phyloP scores from a whole-genome alignment of 2,113 vertebrate genomes.

The Microtus montanus region DNA sequence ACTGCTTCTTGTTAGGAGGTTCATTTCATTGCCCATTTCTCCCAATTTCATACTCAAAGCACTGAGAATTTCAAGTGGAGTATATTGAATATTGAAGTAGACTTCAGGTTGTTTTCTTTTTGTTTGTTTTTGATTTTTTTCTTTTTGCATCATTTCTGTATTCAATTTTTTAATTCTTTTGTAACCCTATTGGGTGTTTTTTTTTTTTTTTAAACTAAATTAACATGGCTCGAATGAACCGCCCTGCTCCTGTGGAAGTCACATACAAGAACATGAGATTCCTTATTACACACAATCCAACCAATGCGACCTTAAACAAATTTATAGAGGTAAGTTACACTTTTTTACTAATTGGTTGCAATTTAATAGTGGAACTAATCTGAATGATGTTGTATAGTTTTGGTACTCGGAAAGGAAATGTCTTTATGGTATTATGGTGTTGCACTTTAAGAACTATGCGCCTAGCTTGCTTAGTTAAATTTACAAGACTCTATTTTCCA shows the following conservation, averaged over 20 bases:
- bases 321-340: slow-evolving; percentile 96
- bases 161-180: slow-evolving; percentile 84
- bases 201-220: slow-evolving; percentile 81
- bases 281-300: slow-evolving; percentile 99
- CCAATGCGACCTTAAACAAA: slow-evolving; percentile 99
- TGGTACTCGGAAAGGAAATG: not conserved
- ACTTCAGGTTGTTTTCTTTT: slow-evolving; percentile 82
- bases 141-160: slow-evolving; percentile 84
- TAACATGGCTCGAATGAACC: slow-evolving; percentile 99
- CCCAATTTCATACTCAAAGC: slow-evolving; percentile 84
- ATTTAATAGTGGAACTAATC: not conserved
- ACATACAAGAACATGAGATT: slow-evolving; percentile 99
- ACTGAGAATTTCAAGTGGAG: slow-evolving; percentile 89
- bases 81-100: slow-evolving; percentile 87
- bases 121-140: slow-evolving; percentile 75
- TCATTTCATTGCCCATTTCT: slow-evolving; percentile 89
- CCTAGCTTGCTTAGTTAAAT: slow-evolving; percentile 7
- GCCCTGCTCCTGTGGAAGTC: slow-evolving; percentile 99
- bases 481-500: not conserved
- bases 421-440: not conserved
- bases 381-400: not conserved
- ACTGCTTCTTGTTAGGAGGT: slow-evolving; percentile 91
- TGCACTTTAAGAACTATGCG: not conserved
- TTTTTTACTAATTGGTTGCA: not conserved
- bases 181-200: slow-evolving; percentile 83